Percentiles rank a stretch among this genome's conserved stretches.
These are phyloP conservation scores for Spisula solida DNA, from an alignment of 2,888 invertebrate species.

Conservation along the genomic window DNA sequence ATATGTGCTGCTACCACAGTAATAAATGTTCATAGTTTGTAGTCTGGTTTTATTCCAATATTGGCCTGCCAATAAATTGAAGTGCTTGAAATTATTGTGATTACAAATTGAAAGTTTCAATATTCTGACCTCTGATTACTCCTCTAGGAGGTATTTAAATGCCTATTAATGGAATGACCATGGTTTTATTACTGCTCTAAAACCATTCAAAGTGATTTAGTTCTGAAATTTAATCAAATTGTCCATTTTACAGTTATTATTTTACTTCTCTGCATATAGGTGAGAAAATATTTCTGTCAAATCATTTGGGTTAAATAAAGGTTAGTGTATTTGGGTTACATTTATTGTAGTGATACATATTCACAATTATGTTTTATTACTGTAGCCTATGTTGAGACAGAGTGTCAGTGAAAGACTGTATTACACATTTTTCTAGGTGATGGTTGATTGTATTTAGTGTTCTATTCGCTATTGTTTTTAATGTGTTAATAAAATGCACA, in stretches of 20 bases:
- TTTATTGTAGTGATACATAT: background rate
- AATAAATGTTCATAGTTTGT: too few species aligned
- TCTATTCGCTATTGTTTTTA: background rate
- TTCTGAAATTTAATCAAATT: background rate
- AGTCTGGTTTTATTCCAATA: too few species aligned
- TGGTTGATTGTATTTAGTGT: background rate
- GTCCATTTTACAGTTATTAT: constrained; percentile 5
- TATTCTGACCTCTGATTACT: background rate
- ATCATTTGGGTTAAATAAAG: background rate
- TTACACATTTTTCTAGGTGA: background rate
- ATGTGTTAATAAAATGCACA: too few species aligned
- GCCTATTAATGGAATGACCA: background rate
- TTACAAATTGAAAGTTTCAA: background rate
- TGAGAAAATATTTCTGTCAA: background rate
- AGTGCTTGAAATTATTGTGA: background rate
- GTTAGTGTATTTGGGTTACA: background rate
- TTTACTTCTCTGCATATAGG: background rate
- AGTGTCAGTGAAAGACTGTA: background rate
- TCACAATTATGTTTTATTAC: background rate
- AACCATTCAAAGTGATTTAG: constrained; percentile 1
- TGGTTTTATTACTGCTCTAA: background rate
- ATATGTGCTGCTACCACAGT: too few species aligned
- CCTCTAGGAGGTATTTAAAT: background rate
- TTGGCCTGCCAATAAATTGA: background rate
- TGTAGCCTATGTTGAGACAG: background rate